These are phyloP conservation scores for Bacillus rossius DNA, from an alignment of 1,140 invertebrate genomes.

Conservation along the genomic window DNA sequence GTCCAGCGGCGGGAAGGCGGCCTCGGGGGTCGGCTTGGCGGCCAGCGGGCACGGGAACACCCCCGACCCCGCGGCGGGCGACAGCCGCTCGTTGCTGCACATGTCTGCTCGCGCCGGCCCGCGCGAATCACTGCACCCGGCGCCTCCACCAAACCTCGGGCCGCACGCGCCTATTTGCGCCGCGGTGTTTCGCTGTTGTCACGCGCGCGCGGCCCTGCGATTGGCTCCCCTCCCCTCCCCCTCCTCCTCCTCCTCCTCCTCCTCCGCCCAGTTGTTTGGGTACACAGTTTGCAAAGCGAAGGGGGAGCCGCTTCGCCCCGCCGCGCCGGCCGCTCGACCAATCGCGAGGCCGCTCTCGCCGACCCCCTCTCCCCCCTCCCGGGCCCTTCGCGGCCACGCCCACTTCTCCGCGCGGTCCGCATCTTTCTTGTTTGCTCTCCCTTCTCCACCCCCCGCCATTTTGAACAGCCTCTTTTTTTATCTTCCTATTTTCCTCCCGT, in stretches of 20 bases:
- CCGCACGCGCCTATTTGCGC: not conserved
- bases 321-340: too few relatives aligned
- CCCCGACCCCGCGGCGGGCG: not conserved
- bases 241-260: not conserved
- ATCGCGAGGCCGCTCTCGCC: too few relatives aligned
- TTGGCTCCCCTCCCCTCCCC: not conserved
- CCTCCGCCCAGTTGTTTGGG: not conserved
- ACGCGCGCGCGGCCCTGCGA: not conserved
- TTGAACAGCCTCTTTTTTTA: too few relatives aligned
- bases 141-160: not conserved
- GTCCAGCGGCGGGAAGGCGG: conserved; percentile 59
- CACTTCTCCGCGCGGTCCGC: too few relatives aligned
- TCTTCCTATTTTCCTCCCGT: too few relatives aligned
- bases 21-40: conserved; percentile 31
- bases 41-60: conserved; percentile 20
- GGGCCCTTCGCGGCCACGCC: too few relatives aligned
- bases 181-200: not conserved
- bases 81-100: conserved; percentile 21
- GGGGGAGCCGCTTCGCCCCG: not conserved
- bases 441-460: too few relatives aligned
- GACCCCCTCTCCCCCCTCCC: too few relatives aligned
- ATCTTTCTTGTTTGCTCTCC: too few relatives aligned
- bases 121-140: not conserved
- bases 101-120: conserved; percentile 7
- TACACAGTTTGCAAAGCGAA: conserved; percentile 8